Percentiles rank a stretch among this genome's conserved stretches.
Evolutionary conservation across 2,797 vertebrate genomes (phyloP).

Genomic region (Lepilemur ruficaudatus): DNA sequence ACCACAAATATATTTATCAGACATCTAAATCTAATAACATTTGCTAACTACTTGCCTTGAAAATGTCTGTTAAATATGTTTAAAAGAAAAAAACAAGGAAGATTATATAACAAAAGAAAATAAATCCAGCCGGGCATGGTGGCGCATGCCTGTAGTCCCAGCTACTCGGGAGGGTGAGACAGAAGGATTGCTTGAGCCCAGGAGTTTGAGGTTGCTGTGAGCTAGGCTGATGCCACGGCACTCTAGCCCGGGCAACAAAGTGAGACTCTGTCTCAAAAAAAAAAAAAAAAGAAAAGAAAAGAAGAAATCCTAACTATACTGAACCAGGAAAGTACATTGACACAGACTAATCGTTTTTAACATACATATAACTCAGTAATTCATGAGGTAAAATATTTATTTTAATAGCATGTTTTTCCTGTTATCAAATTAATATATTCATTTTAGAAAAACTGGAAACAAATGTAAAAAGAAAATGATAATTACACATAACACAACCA

Average conservation of each 20-base stretch:
- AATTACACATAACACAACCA: neutral
- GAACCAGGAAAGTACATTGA: neutral
- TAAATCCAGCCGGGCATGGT: neutral
- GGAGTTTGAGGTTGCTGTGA: too few species aligned
- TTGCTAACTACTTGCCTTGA: neutral
- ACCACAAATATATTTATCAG: conserved; percentile 1
- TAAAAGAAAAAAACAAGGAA: conserved; percentile 4
- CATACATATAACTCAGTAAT: neutral
- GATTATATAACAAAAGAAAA: neutral
- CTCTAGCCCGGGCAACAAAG: too few species aligned
- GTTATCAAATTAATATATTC: neutral
- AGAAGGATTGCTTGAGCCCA: too few species aligned
- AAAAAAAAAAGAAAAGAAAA: too few species aligned
- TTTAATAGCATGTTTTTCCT: neutral
- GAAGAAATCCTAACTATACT: neutral
- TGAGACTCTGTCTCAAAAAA: too few species aligned
- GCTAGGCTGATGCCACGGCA: too few species aligned
- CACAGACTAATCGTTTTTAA: neutral
- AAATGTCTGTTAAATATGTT: neutral
- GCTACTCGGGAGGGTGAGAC: too few species aligned
- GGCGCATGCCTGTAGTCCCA: too few species aligned
- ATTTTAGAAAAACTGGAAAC: conserved; percentile 15
- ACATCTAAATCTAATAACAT: neutral
- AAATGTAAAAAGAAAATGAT: neutral
- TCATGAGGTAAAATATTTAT: neutral